Evolutionary conservation across 2,113 vertebrate genomes (phyloP).

Genomic region (Tachycineta bicolor): DNA sequence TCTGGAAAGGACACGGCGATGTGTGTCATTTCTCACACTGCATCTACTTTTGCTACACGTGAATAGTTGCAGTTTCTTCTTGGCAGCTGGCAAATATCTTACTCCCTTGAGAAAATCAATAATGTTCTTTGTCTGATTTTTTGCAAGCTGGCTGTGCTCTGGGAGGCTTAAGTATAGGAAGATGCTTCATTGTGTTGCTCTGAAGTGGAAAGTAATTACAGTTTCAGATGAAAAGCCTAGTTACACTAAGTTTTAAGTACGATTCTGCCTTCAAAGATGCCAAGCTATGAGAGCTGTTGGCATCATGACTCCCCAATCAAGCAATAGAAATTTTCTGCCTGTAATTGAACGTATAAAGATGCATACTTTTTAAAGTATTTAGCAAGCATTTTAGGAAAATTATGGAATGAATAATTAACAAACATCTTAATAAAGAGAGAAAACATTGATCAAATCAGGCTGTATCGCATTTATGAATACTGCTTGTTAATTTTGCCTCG

Average conservation of each 20-base stretch:
- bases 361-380: not conserved
- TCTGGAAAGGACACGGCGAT: not conserved
- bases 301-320: conserved; percentile 27
- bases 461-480: not conserved
- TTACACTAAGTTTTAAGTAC: conserved; percentile 56
- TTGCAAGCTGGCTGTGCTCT: not conserved
- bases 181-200: conserved; percentile 56
- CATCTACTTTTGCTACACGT: not conserved
- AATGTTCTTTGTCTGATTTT: conserved; percentile 34
- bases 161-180: conserved; percentile 5
- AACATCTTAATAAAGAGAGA: conserved; percentile 47
- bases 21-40: not conserved
- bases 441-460: conserved; percentile 40
- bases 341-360: conserved; percentile 31
- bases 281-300: conserved; percentile 14
- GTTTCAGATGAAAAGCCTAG: conserved; percentile 53
- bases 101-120: conserved; percentile 34
- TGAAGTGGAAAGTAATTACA: conserved; percentile 70
- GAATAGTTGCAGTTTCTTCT: conserved; percentile 27
- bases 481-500: not conserved
- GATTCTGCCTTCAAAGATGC: conserved; percentile 55
- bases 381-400: conserved; percentile 27
- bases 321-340: conserved; percentile 21
- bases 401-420: not conserved
- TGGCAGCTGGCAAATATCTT: conserved; percentile 33